Evolutionary conservation across 2,113 vertebrate species (phyloP).

Genomic region (Chaetura pelagica): DNA sequence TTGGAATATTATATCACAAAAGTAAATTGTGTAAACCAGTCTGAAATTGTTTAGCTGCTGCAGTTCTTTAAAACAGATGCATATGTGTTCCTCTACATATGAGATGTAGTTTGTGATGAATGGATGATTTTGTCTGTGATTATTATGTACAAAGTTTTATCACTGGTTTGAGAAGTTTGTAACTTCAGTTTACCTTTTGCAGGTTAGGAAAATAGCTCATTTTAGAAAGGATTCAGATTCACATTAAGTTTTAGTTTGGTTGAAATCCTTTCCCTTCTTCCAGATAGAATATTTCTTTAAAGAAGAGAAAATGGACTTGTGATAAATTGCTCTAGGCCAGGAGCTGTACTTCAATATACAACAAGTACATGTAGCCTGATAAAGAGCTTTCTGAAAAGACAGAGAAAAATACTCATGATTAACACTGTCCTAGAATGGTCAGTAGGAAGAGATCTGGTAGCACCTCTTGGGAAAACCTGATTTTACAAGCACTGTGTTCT

Average conservation of each 20-base stretch:
- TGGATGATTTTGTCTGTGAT: background rate
- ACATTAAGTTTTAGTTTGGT: background rate
- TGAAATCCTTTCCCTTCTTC: background rate
- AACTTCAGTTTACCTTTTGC: background rate
- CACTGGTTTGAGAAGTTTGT: background rate
- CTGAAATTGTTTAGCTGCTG: background rate
- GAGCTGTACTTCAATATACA: background rate
- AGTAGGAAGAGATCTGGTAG: background rate
- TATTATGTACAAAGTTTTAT: background rate
- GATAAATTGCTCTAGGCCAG: background rate
- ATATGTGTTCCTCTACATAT: background rate
- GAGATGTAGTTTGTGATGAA: background rate
- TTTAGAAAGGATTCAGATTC: background rate
- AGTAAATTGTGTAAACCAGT: background rate
- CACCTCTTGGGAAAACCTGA: background rate
- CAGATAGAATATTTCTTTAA: background rate
- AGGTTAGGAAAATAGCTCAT: background rate
- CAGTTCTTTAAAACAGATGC: background rate
- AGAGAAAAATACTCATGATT: background rate
- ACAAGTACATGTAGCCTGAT: background rate
- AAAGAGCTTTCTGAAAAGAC: background rate
- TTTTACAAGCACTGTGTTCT: background rate
- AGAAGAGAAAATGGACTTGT: background rate
- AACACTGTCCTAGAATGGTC: background rate
- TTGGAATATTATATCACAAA: background rate